phyloP scores from a whole-genome alignment of 2,113 vertebrate species.

The Anthoscopus minutus region DNA sequence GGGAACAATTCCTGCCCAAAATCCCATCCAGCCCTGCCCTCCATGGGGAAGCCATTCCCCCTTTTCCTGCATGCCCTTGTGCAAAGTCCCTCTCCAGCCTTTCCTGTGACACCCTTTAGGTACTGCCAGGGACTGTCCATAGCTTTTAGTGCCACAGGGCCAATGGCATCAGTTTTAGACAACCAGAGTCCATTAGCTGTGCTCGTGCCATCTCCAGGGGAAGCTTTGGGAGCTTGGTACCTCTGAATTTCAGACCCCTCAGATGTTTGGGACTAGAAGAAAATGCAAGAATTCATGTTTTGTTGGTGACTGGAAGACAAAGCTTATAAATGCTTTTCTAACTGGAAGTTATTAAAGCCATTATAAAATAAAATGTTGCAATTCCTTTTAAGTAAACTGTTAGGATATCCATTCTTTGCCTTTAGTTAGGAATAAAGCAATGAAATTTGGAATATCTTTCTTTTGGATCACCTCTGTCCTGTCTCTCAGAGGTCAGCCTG shows the following conservation, averaged over 20 bases:
- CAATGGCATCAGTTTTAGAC: rapidly evolving
- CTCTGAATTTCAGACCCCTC: background rate
- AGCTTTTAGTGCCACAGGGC: background rate
- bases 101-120: background rate
- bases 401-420: background rate
- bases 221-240: background rate
- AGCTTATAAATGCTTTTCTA: background rate
- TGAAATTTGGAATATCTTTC: background rate
- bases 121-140: background rate
- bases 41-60: background rate
- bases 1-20: background rate
- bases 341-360: background rate
- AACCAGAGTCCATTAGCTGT: background rate
- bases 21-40: background rate
- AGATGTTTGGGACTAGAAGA: background rate
- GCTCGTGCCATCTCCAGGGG: background rate
- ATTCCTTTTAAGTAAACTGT: background rate
- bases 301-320: background rate
- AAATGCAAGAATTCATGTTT: background rate
- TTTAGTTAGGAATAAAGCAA: background rate
- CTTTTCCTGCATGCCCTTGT: background rate
- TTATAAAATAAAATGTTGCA: background rate
- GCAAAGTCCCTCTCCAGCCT: background rate
- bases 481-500: background rate
- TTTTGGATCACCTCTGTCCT: background rate